Conservation (phyloP, 2,888 invertebrate species). For the Acleris laterana region DNA sequence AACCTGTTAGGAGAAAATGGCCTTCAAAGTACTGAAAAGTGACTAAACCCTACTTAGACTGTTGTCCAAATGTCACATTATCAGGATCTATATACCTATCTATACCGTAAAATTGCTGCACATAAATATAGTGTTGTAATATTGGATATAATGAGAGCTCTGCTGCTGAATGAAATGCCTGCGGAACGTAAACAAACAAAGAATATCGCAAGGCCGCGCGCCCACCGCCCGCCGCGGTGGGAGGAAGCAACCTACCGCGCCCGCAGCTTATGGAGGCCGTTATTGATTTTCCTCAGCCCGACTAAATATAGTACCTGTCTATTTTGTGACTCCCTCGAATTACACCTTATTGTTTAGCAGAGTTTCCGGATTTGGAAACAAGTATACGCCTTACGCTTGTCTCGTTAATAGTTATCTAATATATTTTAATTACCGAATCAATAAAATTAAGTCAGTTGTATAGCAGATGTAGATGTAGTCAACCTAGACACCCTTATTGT, state of each 20-base stretch:
- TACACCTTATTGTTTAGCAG: slow-evolving; percentile 20
- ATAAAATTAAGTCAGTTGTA: no score
- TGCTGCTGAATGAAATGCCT: slow-evolving; percentile 54
- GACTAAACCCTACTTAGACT: no score
- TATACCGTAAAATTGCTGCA: neutral
- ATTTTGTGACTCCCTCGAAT: slow-evolving; percentile 31
- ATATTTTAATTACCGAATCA: no score
- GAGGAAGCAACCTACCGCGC: slow-evolving; percentile 40
- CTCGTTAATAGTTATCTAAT: neutral
- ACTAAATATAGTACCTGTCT: slow-evolving; percentile 51
- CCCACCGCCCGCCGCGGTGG: slow-evolving; percentile 42
- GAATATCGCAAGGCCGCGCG: slow-evolving; percentile 47
- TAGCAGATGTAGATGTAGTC: no score
- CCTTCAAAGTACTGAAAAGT: no score
- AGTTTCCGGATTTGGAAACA: slow-evolving; percentile 6
- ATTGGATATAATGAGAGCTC: slow-evolving; percentile 33
- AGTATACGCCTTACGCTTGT: neutral
- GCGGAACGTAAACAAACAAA: slow-evolving; percentile 58
- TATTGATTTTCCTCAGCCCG: slow-evolving; percentile 54
- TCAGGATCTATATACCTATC: neutral
- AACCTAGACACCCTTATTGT: no score
- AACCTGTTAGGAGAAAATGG: no score
- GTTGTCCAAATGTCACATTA: no score
- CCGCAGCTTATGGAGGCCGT: slow-evolving; percentile 52
- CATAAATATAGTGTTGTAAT: slow-evolving; percentile 15